Conservation (phyloP, 2,113 vertebrate species). For the Ginglymostoma cirratum region DNA sequence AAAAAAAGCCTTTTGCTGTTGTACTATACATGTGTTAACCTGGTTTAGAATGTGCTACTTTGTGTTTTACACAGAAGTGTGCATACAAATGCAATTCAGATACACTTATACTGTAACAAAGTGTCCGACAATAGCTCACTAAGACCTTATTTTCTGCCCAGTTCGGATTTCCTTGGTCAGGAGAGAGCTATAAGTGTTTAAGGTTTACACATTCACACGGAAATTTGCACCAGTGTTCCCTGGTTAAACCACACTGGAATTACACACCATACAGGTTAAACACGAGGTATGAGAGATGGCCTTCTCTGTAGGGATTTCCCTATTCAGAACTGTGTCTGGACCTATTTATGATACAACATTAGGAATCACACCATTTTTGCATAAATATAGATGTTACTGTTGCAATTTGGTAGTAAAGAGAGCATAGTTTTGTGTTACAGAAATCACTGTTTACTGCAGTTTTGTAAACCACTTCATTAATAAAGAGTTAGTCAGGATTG, state of each 20-base stretch:
- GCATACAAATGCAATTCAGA: neutral
- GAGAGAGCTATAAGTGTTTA: neutral
- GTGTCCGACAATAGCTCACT: neutral
- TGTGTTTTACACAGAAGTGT: neutral
- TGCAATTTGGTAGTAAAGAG: neutral
- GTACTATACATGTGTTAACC: neutral
- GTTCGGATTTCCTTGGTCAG: neutral
- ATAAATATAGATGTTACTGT: neutral
- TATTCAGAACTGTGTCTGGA: neutral
- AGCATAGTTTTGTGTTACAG: neutral
- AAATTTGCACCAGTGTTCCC: neutral
- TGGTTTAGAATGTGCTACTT: neutral
- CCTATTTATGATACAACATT: neutral
- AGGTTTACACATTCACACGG: neutral
- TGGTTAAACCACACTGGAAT: neutral
- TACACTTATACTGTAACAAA: neutral
- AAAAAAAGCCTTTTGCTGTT: neutral
- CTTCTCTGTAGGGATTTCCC: neutral
- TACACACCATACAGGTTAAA: neutral
- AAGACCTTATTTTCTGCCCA: neutral
- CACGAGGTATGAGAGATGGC: neutral
- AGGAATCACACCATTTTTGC: neutral
- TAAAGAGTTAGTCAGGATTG: neutral
- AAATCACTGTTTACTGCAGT: neutral
- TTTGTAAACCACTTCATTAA: neutral